A percentile compares a stretch with the other conserved stretches of the same genome.
Evolutionary conservation across 2,888 invertebrate species (phyloP).

Genomic region (Plebejus anna): DNA sequence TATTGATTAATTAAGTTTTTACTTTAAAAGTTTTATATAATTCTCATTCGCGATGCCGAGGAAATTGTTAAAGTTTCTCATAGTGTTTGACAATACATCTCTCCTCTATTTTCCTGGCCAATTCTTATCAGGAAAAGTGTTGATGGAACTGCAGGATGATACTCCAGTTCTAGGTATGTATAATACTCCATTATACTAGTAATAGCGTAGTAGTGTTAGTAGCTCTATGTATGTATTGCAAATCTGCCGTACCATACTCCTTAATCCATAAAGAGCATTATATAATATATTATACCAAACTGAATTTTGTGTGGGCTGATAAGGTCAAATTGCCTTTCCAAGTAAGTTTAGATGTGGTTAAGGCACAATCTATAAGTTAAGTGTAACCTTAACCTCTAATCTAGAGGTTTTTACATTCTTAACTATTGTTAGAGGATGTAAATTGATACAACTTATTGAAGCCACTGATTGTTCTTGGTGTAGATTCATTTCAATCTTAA

Average conservation of each 20-base stretch:
- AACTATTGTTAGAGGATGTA: background rate
- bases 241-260: background rate
- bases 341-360: background rate
- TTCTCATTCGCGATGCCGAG: conserved; percentile 83
- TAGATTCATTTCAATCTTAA: no score
- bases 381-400: background rate
- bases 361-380: conserved; percentile 7
- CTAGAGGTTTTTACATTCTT: background rate
- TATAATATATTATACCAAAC: background rate
- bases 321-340: conserved; percentile 35
- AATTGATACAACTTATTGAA: background rate
- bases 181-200: background rate
- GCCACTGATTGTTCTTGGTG: no score
- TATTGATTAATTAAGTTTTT: background rate
- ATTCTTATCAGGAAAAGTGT: conserved; percentile 93
- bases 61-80: conserved; percentile 94
- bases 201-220: background rate
- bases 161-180: conserved; percentile 91
- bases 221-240: background rate
- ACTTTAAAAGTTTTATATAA: conserved; percentile 14
- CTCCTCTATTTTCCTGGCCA: conserved; percentile 96
- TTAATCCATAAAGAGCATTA: background rate
- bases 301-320: conserved; percentile 33
- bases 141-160: conserved; percentile 95
- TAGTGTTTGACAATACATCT: conserved; percentile 96